Evolutionary conservation across 2,797 vertebrate species (phyloP).

Genomic region (Pogoniulus pusillus): DNA sequence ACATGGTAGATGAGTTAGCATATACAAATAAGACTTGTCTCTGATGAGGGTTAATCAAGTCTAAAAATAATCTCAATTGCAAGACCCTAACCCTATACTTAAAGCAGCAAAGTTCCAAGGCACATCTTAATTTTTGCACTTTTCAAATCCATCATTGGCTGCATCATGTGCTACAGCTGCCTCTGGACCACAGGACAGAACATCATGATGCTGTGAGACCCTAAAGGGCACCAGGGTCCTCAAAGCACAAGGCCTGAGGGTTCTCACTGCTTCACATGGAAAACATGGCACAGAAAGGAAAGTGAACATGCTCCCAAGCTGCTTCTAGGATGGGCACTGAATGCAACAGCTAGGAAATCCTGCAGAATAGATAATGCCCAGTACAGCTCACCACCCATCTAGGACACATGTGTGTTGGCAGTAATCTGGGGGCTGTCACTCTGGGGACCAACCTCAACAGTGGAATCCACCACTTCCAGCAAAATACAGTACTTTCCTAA

Average conservation of each 20-base stretch:
- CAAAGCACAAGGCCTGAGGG: accelerated
- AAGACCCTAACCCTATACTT: neutral
- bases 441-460: neutral
- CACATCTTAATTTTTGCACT: neutral
- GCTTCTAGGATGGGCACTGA: neutral
- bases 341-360: neutral
- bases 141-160: neutral
- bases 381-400: neutral
- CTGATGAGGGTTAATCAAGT: neutral
- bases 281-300: neutral
- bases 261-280: accelerated
- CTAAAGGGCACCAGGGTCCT: neutral
- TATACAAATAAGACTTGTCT: neutral
- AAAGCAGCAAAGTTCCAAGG: neutral
- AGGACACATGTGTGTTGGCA: neutral
- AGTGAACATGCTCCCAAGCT: neutral
- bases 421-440: neutral
- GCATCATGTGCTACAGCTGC: neutral
- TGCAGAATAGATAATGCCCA: neutral
- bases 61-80: neutral
- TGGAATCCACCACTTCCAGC: neutral
- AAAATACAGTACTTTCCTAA: neutral
- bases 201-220: accelerated
- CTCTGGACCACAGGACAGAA: accelerated
- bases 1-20: neutral